Evolutionary conservation across 2,797 vertebrate genomes (phyloP).

Genomic region (Pygocentrus nattereri): DNA sequence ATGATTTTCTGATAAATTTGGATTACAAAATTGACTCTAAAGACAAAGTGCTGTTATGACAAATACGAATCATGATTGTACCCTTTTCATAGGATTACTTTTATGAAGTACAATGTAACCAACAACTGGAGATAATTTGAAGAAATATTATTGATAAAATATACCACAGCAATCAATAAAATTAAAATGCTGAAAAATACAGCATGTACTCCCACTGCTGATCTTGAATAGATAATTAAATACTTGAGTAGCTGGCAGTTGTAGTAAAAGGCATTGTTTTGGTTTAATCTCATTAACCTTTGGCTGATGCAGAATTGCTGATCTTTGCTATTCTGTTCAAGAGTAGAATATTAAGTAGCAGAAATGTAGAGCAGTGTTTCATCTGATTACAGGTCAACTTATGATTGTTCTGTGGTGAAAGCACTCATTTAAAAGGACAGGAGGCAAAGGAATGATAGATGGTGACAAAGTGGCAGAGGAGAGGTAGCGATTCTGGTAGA

Average conservation of each 20-base stretch:
- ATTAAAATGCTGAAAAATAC: no score
- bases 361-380: no score
- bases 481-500: no score
- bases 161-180: no score
- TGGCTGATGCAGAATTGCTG: constrained; percentile 34
- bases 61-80: not conserved
- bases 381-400: not conserved
- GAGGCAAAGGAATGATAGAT: no score
- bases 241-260: constrained; percentile 15
- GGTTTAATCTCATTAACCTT: constrained; percentile 40
- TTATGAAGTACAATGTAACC: not conserved
- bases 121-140: no score
- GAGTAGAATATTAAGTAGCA: not conserved
- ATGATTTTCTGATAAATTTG: no score
- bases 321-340: not conserved
- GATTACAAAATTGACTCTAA: no score
- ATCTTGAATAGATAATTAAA: constrained; percentile 67
- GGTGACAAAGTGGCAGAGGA: no score
- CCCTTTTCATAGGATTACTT: no score
- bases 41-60: not conserved
- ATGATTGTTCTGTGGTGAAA: not conserved
- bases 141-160: no score
- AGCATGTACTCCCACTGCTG: not conserved
- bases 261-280: constrained; percentile 19
- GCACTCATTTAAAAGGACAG: no score